Base-by-base conservation (phyloP, 2,113 vertebrate genomes). In the Pelecanoides urinatrix region DNA sequence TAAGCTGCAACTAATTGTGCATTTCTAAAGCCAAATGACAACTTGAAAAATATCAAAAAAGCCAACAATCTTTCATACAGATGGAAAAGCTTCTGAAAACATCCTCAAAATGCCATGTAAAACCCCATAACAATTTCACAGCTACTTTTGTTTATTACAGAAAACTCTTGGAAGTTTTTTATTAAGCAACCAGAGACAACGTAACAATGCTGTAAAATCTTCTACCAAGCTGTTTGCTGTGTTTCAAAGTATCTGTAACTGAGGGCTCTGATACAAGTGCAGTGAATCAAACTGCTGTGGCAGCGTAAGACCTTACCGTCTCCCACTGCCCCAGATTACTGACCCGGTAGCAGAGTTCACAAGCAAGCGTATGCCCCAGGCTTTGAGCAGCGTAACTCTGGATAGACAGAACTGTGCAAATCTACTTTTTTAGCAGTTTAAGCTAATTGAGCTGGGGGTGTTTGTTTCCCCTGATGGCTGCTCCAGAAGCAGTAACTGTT, bases 11-110 rank as follows among this genome's bases (percentile, higher is more conserved):
- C 22, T 80, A 92, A 81, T 58, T 88, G 72, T 80, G 50, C 44
- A 67, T 75, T 92, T 93, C 36, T 80, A 78, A 92, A 90, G 62
- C 66, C 73, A 95, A 95, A 71, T 66, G 42, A 91, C 86, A 96
- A 87, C 50, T 81, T 74, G 68, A 85, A 93, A 90, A 93, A 91
- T 45, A 86, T 2, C 4, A 21, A 77, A 77, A 94, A 74, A 67
- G 92, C 32, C 83, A 96, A 90, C 68, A 92, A 65, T 42, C 56
- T 90, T 78, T 92, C 65, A 56, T 11, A 73, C 0, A 3, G 52
- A 88, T 38, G 27, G 47, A 96, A 92, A 95, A 16, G 21, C 91
- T 96, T 91, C 80, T 94, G 92, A 88, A 93, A 94, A 94, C 83
- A 90, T 89, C 65, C 30, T 90, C 83, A 72, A 94, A 94, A 94